A percentile compares a stretch with the other conserved stretches of the same genome.
Evolutionary conservation across 2,888 invertebrate genomes (phyloP).

Genomic region (Himalopsyche kuldschensis): DNA sequence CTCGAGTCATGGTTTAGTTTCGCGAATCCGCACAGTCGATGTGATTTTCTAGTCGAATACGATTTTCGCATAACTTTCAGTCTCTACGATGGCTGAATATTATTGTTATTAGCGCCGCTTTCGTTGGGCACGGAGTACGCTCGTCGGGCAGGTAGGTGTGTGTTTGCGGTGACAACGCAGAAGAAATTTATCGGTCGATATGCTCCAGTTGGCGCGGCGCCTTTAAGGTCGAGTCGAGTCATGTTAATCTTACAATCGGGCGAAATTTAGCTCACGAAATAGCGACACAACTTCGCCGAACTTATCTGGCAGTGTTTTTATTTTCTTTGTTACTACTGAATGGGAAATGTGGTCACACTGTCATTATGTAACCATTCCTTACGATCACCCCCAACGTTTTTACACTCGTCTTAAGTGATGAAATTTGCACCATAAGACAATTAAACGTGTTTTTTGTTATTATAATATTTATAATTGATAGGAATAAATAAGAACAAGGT

Average conservation of each 20-base stretch:
- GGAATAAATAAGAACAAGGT: no score
- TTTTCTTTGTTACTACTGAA: neutral
- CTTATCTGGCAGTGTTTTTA: neutral
- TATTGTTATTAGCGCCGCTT: constrained; percentile 5
- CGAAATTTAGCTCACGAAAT: neutral
- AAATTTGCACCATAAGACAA: no score
- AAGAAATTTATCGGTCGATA: neutral
- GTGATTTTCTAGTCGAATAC: neutral
- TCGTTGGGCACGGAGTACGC: constrained; percentile 1
- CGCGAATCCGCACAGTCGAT: neutral
- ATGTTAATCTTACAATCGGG: neutral
- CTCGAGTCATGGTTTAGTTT: neutral
- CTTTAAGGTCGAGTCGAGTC: neutral
- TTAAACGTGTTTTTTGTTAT: no score
- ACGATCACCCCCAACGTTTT: no score
- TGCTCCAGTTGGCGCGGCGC: constrained; percentile 10
- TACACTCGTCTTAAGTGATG: no score
- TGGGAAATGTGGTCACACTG: neutral
- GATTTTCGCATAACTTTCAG: neutral
- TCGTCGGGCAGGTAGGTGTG: neutral
- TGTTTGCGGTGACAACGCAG: neutral
- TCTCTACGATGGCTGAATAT: neutral
- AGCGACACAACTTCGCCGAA: neutral
- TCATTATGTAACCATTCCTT: neutral
- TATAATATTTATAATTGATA: no score